Evolutionary conservation across 2,113 vertebrate genomes (phyloP).

Genomic region (Xiphorhynchus elegans): DNA sequence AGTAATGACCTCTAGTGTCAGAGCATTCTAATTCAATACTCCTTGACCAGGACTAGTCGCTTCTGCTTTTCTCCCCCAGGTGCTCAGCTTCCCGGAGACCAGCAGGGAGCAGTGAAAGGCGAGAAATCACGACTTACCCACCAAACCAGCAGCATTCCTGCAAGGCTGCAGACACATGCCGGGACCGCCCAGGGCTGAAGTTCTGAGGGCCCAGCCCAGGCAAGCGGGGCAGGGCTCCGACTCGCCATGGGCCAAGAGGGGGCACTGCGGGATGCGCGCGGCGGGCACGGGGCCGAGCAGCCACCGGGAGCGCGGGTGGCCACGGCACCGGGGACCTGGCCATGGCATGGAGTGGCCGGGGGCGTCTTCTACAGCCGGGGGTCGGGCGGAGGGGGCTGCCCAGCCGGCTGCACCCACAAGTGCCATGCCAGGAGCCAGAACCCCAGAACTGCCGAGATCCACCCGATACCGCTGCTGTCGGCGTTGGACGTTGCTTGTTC

Average conservation of each 20-base stretch:
- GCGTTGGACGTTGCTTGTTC: neutral
- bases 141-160: neutral
- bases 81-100: neutral
- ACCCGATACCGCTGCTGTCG: neutral
- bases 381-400: neutral
- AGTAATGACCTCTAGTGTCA: neutral
- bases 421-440: neutral
- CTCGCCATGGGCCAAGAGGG: neutral
- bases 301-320: too few species aligned
- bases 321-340: neutral
- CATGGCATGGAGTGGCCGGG: neutral
- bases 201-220: accelerated
- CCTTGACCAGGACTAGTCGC: accelerated
- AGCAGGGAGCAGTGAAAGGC: constrained; percentile 41
- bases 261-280: neutral
- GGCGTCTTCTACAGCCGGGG: too few species aligned
- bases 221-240: neutral
- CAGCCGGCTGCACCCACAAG: neutral
- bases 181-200: neutral
- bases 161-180: neutral
- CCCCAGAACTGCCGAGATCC: neutral
- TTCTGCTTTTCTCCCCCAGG: neutral
- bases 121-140: neutral
- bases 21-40: neutral
- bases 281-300: neutral